phyloP scores from a whole-genome alignment of 2,888 invertebrate genomes.

The Brachyopa scutellaris region DNA sequence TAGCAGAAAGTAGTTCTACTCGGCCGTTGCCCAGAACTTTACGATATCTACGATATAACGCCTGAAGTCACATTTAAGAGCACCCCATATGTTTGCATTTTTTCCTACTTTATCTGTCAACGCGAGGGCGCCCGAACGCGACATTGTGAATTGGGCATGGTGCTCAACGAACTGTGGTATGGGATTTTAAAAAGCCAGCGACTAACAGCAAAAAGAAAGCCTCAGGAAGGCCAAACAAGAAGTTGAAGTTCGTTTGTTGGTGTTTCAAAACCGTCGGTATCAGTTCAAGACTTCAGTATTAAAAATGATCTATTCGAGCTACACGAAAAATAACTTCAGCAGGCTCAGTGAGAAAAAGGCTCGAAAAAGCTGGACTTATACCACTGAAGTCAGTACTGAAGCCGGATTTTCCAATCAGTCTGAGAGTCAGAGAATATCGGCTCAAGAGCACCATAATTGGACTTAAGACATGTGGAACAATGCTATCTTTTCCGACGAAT shows the following conservation, averaged over 20 bases:
- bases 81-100: no score
- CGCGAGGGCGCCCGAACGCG: no score
- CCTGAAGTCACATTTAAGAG: no score
- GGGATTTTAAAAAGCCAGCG: neutral
- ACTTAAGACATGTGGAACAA: neutral
- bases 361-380: neutral
- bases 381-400: neutral
- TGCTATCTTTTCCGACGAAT: neutral
- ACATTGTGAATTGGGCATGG: no score
- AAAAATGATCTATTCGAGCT: neutral
- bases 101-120: no score
- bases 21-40: no score
- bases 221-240: neutral
- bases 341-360: neutral
- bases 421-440: neutral
- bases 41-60: no score
- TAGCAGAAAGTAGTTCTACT: no score
- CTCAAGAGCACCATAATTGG: neutral
- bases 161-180: neutral
- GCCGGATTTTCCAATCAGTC: neutral
- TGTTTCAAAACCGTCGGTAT: neutral
- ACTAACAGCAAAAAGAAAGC: neutral
- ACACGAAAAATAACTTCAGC: neutral
- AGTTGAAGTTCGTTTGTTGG: no score
- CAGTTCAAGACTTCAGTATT: neutral